phyloP scores from a whole-genome alignment of 2,888 invertebrate genomes.

The Heliconius erato region DNA sequence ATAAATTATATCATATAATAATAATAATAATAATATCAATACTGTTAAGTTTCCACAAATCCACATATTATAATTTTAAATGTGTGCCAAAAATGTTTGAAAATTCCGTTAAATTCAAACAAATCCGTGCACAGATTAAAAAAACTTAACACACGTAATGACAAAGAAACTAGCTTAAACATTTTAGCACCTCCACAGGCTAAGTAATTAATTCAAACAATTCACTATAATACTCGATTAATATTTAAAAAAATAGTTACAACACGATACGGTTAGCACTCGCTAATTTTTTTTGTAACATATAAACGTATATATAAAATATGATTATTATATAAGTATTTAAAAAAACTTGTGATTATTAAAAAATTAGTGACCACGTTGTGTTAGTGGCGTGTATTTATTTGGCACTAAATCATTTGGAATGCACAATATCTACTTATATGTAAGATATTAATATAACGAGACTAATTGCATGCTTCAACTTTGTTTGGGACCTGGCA shows the following conservation, averaged over 20 bases:
- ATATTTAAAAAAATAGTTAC: constrained; percentile 63
- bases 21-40: constrained; percentile 78
- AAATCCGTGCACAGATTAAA: constrained; percentile 56
- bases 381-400: constrained; percentile 73
- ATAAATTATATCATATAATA: constrained; percentile 71
- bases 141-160: constrained; percentile 67
- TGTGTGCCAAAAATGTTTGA: constrained; percentile 47
- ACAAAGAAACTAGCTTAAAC: constrained; percentile 68
- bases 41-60: constrained; percentile 81
- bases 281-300: constrained; percentile 60
- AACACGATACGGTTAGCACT: constrained; percentile 69
- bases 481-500: constrained; percentile 38
- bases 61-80: constrained; percentile 61
- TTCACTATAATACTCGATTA: constrained; percentile 61
- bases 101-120: constrained; percentile 30
- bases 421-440: constrained; percentile 77
- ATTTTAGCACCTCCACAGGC: constrained; percentile 82
- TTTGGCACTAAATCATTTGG: constrained; percentile 85
- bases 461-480: constrained; percentile 59
- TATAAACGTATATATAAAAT: constrained; percentile 57
- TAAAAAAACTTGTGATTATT: constrained; percentile 75
- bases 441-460: constrained; percentile 63
- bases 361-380: constrained; percentile 66
- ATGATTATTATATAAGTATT: constrained; percentile 51
- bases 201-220: constrained; percentile 60